These are phyloP conservation scores for Aplysina aerophoba DNA, from an alignment of 37 sponge, comb jelly and placozoan genomes.

Conservation along the genomic window DNA sequence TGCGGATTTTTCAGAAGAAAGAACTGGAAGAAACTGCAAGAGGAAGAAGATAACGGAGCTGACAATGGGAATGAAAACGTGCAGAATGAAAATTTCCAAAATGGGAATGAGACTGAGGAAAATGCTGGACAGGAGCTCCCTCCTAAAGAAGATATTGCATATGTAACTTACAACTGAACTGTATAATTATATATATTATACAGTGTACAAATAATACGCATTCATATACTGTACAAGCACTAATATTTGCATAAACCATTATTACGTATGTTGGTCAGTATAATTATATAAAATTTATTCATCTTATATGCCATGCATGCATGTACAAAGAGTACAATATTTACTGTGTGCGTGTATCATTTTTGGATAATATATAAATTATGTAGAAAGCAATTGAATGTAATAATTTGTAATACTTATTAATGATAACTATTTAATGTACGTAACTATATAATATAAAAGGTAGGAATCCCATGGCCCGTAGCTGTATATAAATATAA, in stretches of 20 bases:
- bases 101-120: background rate
- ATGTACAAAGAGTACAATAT: no score
- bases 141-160: background rate
- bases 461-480: no score
- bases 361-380: no score
- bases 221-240: no score
- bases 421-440: no score
- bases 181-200: no score
- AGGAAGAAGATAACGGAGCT: background rate
- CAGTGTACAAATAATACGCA: no score
- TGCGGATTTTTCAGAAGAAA: slow-evolving; percentile 30
- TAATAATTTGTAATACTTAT: background rate
- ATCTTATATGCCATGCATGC: background rate
- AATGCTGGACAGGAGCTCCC: background rate
- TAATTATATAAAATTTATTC: background rate
- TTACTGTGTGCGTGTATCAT: no score
- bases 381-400: background rate
- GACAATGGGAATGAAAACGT: background rate
- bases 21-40: slow-evolving; percentile 16
- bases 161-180: background rate
- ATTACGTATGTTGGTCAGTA: no score
- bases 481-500: no score
- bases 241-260: no score
- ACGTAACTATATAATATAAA: no score
- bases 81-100: background rate